phyloP scores from a whole-genome alignment of 2,113 vertebrate species.

The Leucopsar rothschildi region DNA sequence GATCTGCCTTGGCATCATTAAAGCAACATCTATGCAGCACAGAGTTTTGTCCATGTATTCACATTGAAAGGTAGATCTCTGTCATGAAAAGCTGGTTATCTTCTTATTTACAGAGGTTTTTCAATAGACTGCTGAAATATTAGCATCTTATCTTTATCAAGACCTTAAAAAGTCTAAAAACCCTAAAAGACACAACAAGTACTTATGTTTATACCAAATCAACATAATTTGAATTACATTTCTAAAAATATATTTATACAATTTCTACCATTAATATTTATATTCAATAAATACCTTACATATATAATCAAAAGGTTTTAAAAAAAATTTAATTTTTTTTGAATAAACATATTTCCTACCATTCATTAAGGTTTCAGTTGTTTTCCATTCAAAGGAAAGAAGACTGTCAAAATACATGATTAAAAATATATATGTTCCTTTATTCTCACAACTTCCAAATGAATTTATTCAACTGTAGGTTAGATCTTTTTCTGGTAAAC shows the following conservation, averaged over 20 bases:
- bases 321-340: fast-evolving
- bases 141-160: neutral
- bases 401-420: neutral
- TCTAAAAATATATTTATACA: neutral
- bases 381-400: neutral
- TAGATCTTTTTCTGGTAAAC: neutral
- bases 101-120: neutral
- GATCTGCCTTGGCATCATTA: neutral
- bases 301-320: neutral
- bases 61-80: neutral
- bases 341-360: neutral
- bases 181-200: fast-evolving
- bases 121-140: neutral
- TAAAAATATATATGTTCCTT: neutral
- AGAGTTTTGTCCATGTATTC: neutral
- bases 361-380: neutral
- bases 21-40: neutral
- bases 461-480: neutral
- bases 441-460: neutral
- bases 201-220: neutral
- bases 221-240: neutral
- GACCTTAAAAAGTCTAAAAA: neutral
- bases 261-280: neutral
- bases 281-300: neutral
- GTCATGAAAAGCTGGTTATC: neutral